Conservation (phyloP, 2,888 invertebrate genomes). For the Graphium colonna region DNA sequence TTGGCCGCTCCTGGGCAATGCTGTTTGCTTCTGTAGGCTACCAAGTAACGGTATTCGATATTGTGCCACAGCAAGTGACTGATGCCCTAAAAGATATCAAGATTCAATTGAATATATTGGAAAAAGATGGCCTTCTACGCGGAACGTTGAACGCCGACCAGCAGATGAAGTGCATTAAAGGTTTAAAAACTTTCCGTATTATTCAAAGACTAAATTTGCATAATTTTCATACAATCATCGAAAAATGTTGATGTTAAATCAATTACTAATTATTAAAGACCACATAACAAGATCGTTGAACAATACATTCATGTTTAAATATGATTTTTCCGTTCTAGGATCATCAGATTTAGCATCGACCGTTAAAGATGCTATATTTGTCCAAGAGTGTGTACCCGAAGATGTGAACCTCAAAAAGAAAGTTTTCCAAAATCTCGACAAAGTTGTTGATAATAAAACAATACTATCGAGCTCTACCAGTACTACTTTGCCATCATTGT, state of each 20-base stretch:
- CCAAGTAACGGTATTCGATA: constrained; percentile 92
- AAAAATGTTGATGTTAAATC: too few species aligned
- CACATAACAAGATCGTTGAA: too few species aligned
- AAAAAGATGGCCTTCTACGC: constrained; percentile 86
- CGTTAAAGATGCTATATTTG: constrained; percentile 87
- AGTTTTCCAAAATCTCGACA: constrained; percentile 89
- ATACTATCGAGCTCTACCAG: constrained; percentile 97
- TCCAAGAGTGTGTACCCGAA: constrained; percentile 98
- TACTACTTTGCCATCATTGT: constrained; percentile 92
- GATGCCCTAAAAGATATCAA: constrained; percentile 87
- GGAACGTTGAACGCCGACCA: constrained; percentile 87
- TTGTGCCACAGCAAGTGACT: constrained; percentile 86
- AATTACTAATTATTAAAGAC: too few species aligned
- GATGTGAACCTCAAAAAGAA: constrained; percentile 90
- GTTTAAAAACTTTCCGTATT: too few species aligned
- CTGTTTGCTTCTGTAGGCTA: constrained; percentile 96
- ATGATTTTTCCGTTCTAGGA: constrained; percentile 75
- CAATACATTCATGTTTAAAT: too few species aligned
- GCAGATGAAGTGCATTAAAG: constrained; percentile 89
- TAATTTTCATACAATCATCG: too few species aligned
- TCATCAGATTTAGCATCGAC: constrained; percentile 84
- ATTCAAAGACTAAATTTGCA: too few species aligned
- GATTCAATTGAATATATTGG: constrained; percentile 84
- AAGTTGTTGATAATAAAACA: constrained; percentile 79
- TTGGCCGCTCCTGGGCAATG: constrained; percentile 98